Percentiles rank a stretch among this genome's conserved stretches.
Evolutionary conservation across 92 coral and sea anemone species (phyloP).

Genomic region (Parazoanthus atlanticus): DNA sequence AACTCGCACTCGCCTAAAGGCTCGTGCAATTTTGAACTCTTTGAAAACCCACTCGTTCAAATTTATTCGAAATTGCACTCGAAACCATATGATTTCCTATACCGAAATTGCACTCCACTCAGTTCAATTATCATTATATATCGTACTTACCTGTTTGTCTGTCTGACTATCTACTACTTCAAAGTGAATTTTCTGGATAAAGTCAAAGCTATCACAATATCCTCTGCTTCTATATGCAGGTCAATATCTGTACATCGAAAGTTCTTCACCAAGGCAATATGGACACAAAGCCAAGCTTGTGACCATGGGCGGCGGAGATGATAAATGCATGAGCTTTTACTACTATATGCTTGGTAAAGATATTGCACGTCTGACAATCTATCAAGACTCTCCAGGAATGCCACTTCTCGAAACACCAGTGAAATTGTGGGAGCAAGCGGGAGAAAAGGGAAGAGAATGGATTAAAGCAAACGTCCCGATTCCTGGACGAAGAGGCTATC

Average conservation of each 20-base stretch:
- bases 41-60: no score
- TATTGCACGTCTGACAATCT: not conserved
- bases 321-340: constrained; percentile 15
- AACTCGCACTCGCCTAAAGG: no score
- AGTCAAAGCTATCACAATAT: no score
- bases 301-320: not conserved
- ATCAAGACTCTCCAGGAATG: not conserved
- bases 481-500: not conserved
- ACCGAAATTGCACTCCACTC: no score
- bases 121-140: no score
- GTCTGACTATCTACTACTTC: no score
- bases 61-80: no score
- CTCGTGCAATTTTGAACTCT: no score
- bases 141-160: no score
- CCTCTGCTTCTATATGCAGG: not conserved
- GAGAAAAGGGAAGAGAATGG: not conserved
- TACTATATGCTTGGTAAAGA: not conserved
- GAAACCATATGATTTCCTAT: no score
- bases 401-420: not conserved
- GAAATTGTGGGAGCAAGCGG: not conserved
- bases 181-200: not conserved
- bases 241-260: not conserved
- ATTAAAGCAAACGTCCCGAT: not conserved
- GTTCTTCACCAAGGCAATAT: not conserved
- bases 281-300: not conserved